Evolutionary conservation across 2,113 vertebrate genomes (phyloP), one percentile per base, ranked within the genome.

Genomic region (Pholis gunnellus): DNA sequence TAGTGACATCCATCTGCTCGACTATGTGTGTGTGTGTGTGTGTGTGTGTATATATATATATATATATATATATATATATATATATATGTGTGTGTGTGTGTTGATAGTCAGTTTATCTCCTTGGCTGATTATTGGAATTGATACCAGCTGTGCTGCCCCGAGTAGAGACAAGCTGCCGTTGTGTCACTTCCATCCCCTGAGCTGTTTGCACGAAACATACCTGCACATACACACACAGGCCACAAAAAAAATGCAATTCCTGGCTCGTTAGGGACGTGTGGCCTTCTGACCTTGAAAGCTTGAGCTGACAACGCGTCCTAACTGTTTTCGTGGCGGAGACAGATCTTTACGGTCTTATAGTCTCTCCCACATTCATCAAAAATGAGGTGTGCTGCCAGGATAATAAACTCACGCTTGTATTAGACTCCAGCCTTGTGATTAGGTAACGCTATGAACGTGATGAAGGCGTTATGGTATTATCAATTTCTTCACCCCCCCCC

Each of bases 41-140:
- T 75, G 29, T 72, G 65, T 64, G 17, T 27, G 61, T n/a, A n/a
- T n/a, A n/a, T n/a, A n/a, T n/a, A n/a, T n/a, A n/a, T n/a, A n/a
- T n/a, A n/a, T n/a, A n/a, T n/a, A n/a, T n/a, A n/a, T n/a, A n/a
- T n/a, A n/a, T n/a, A n/a, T n/a, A n/a, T n/a, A n/a, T n/a, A n/a
- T n/a, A 31, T 31, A 31, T 31, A 31, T 65, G 40, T 29, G 46
- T 56, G 74, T 61, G 70, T 72, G 44, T 74, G 61, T 31, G 60
- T 77, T 79, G 78, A 82, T 81, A 59, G 72, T 78, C 72, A 80
- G 83, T 85, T 88, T 84, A 91, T 88, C 79, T 63, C 81, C 64
- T 70, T 60, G 74, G 69, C 81, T 91, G 90, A 90, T 92, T 88
- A 88, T 85, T 82, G 71, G 84, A 83, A 78, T 66, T 80, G 82